Percentiles rank a stretch among this genome's conserved stretches.
Conservation (phyloP, 2,888 invertebrate species). For the Agrotis exclamationis region DNA sequence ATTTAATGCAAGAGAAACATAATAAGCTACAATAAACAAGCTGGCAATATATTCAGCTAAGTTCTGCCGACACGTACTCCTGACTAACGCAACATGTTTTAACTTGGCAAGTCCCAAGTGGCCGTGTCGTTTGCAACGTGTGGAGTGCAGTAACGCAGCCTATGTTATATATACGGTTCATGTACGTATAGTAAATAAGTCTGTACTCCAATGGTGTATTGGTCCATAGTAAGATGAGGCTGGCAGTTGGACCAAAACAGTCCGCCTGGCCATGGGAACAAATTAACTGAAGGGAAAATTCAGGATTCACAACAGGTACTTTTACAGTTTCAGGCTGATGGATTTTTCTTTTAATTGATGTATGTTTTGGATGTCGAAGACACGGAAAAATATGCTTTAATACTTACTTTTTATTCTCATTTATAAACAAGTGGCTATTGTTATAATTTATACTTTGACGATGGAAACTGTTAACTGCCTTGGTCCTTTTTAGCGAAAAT, state of each 20-base stretch:
- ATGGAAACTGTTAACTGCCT: too few species aligned
- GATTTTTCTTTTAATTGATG: too few species aligned
- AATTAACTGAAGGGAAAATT: too few species aligned
- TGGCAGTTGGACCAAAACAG: neutral
- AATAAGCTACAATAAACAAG: constrained; percentile 54
- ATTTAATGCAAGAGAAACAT: constrained; percentile 46
- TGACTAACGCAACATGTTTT: constrained; percentile 71
- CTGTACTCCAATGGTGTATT: constrained; percentile 17
- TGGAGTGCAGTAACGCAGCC: constrained; percentile 37
- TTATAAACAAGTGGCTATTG: too few species aligned
- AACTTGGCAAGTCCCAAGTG: constrained; percentile 75
- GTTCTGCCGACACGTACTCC: constrained; percentile 59
- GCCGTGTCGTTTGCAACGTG: constrained; percentile 66
- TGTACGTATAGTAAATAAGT: constrained; percentile 45
- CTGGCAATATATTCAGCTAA: constrained; percentile 62
- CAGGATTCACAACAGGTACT: too few species aligned
- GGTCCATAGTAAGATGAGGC: neutral
- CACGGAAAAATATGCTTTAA: too few species aligned
- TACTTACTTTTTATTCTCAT: too few species aligned
- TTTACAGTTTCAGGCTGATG: too few species aligned
- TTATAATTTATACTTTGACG: too few species aligned
- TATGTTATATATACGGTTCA: constrained; percentile 26
- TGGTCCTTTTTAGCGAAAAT: too few species aligned
- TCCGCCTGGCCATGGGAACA: too few species aligned
- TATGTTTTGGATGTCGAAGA: neutral